Conservation (phyloP, 1,140 invertebrate genomes). For the Alviniconcha marisindica region DNA sequence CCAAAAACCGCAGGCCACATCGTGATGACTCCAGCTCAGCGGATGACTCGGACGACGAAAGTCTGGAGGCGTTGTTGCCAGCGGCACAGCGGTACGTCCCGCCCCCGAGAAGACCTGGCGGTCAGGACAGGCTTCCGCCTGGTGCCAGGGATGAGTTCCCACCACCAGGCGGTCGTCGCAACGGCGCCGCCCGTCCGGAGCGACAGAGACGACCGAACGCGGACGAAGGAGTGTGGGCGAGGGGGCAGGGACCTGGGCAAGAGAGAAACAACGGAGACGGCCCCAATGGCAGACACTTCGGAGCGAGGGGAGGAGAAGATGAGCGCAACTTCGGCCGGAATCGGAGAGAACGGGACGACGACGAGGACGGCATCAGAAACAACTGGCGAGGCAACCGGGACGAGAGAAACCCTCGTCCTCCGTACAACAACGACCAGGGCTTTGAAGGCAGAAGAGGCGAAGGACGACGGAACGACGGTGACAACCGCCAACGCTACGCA, state of each 20-base stretch:
- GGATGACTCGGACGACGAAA: slow-evolving; percentile 16
- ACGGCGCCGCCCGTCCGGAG: not conserved
- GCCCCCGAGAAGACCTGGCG: not conserved
- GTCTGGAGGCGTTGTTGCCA: not conserved
- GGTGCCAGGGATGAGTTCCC: not conserved
- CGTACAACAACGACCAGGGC: not conserved
- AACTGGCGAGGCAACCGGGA: not conserved
- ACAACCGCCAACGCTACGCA: not conserved
- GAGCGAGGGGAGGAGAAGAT: not conserved
- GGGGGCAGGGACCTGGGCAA: not conserved
- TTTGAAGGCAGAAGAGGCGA: not conserved
- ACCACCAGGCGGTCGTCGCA: too few relatives aligned
- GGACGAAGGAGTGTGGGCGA: not conserved
- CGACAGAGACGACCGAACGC: not conserved
- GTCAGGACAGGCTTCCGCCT: not conserved
- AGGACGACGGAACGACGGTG: not conserved
- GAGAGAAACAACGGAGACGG: not conserved
- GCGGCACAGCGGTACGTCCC: not conserved
- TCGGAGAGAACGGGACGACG: not conserved
- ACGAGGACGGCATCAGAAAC: not conserved
- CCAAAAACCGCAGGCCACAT: not conserved
- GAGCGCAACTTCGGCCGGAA: not conserved
- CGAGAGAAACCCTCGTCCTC: not conserved
- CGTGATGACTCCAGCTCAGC: not conserved
- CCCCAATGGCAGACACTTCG: too few relatives aligned